Base-by-base conservation (phyloP, 2,888 invertebrate genomes). In the Phyto melanocephala region DNA sequence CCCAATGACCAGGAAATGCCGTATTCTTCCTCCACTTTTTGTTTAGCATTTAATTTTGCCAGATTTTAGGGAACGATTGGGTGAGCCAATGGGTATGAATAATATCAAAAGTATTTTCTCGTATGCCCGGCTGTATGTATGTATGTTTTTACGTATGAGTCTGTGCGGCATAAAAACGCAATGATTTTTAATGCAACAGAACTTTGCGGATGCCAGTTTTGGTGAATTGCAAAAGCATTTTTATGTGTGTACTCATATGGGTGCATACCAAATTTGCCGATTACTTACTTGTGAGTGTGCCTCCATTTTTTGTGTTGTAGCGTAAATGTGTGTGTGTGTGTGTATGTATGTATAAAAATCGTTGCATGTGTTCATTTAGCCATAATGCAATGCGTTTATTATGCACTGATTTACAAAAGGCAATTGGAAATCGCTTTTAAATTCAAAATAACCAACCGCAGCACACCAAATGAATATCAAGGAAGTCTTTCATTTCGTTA, bases 401-500 rank as follows among this genome's bases (percentile, higher is more conserved):
- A 28, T 54, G 13, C 47, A 65, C 15, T 56, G 37, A 56, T 62
- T 60, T 67, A 60, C 50, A 52, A 65, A 62, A 37, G 24, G 24
- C 71, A 65, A 72, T 71, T 60, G 17, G 17, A 54, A 67, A 67
- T 60, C 37, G 70, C 42, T 72, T 67, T 67, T 56, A 52, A 76
- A 81, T 77, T 33, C 47, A 77, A 62, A 67, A 76, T 67, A 40
- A 67, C 52, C 17, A 71, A 67, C 70, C 45, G 54, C 76, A 70
- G 20, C 22, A 52, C 13, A 52, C 54, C 11, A 47, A 77, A 62
- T 56, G 50, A 45, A 40, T 52, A 60, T 45, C 54, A 68, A 68
- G 42, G 17, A 56, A 65, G 52, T 62, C 70, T 71, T 71, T 71
- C 6, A 40, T 58, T 22, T 76, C 33, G 60, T 68, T 52, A 24